These are phyloP conservation scores for Strongylocentrotus purpuratus DNA, from an alignment of 35 echinoderm and acorn worm species.

Conservation along the genomic window DNA sequence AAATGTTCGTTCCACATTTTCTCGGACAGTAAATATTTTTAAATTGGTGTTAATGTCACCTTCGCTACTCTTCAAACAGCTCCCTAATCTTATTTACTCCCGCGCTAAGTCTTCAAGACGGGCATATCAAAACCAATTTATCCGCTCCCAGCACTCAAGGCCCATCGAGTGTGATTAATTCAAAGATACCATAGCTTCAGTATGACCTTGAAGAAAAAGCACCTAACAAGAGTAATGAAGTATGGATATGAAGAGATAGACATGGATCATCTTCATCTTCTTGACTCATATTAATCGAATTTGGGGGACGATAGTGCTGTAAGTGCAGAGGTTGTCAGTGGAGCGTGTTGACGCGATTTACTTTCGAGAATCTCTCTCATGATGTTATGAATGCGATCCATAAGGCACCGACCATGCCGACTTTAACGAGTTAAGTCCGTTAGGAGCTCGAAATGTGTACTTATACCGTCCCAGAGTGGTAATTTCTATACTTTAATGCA, in stretches of 20 bases:
- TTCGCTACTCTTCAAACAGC: background rate
- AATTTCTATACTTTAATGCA: too few species aligned
- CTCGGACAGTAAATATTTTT: background rate
- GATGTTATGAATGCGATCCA: too few species aligned
- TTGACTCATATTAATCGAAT: background rate
- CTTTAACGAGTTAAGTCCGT: too few species aligned
- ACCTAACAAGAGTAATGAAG: background rate
- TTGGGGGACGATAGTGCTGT: background rate
- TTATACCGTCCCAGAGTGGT: too few species aligned
- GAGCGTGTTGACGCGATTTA: background rate
- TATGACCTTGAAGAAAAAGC: background rate
- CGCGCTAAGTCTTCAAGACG: background rate
- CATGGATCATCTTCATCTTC: background rate
- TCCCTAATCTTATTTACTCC: background rate
- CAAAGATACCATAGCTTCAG: background rate
- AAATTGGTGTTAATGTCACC: background rate
- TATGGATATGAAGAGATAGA: background rate
- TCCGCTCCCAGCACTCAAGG: background rate
- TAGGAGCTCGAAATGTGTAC: too few species aligned
- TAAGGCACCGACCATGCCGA: too few species aligned
- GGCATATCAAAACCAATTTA: constrained; percentile 10
- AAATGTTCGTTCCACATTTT: background rate
- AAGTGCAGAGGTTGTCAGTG: background rate
- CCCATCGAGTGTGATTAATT: background rate
- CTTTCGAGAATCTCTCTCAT: background rate